These are phyloP conservation scores for Thalassarche chlororhynchos DNA, from an alignment of 2,113 vertebrate genomes.

Conservation along the genomic window DNA sequence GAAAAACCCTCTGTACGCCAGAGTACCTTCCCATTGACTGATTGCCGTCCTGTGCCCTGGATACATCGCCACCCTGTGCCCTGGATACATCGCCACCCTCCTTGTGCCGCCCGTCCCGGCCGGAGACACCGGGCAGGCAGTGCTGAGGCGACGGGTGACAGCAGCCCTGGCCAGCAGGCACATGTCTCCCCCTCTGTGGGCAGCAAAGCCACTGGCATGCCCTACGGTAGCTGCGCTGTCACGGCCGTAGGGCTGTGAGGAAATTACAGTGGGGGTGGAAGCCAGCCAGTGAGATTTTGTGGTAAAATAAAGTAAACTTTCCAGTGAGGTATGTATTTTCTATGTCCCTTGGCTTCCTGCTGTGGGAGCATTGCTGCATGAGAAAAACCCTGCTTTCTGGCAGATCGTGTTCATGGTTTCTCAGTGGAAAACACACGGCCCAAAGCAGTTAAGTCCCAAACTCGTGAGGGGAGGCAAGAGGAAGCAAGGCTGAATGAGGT, in stretches of 20 bases:
- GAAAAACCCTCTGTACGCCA: not conserved
- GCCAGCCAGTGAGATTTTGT: constrained; percentile 41
- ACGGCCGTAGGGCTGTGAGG: not conserved
- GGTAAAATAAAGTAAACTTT: constrained; percentile 59
- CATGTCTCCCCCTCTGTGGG: not conserved
- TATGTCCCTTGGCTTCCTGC: constrained; percentile 18
- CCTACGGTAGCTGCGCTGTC: not conserved
- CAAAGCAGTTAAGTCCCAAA: not conserved
- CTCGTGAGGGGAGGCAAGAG: not conserved
- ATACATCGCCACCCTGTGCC: not conserved
- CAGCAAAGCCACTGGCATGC: not conserved
- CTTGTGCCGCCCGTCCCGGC: not conserved
- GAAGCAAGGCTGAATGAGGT: not conserved
- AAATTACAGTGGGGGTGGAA: constrained; percentile 63
- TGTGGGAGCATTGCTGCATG: not conserved
- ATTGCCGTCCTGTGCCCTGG: not conserved
- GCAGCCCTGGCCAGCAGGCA: not conserved
- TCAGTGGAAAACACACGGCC: not conserved
- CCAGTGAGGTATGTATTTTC: constrained; percentile 56
- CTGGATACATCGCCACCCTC: not conserved
- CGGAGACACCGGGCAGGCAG: fast-evolving
- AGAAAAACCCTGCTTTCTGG: constrained; percentile 4
- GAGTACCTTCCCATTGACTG: not conserved
- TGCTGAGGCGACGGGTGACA: fast-evolving
- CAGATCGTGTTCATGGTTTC: not conserved